Evolutionary conservation across 2,797 vertebrate species (phyloP), one percentile per base, ranked within the genome.

Genomic region (Clarias fuscus): DNA sequence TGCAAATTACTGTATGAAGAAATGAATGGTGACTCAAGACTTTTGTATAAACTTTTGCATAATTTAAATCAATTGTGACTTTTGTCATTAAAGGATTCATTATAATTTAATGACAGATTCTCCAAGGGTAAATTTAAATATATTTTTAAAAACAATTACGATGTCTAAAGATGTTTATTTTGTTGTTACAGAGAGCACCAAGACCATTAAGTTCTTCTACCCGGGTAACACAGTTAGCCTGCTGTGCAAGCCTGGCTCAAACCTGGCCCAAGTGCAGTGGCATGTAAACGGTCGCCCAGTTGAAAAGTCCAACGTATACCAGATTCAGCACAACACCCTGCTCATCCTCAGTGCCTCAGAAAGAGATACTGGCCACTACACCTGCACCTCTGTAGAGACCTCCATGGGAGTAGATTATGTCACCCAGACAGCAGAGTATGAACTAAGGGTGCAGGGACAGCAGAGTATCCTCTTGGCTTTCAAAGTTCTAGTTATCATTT

Each of bases 251-350:
- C 14, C 10, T 37, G 22, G 22, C n/a, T 73, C n/a, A 73, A 73
- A 93, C 88, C 90, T 94, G 87, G 95, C 96, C 1, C 71, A 85
- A 18, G 80, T 89, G 2, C 53, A 62, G 15, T 96, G 97, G 96
- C 79, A 86, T 11, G 82, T 85, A 17, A 86, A 94, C 0, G 73
- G 79, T 17, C 80, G 1, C 0, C 67, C 18, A 7, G 67, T 96
- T 82, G 33, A 4, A 1, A 40, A 83, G 2, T 87, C 93, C 0
- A 1, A 87, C 75, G 89, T 83, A 13, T 86, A 92, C 18, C 90
- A 94, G 78, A n/a, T 92, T 77, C 90, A 89, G 11, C 18, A 5
- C 0, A 91, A 94, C 20, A 92, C 92, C 83, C 90, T 95, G 72
- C 89, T 94, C 4, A 92, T 96, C 81, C 62, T 94, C 7, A 94